These are phyloP conservation scores for Caenorhabditis angaria DNA, from an alignment of 2,888 invertebrate species.

Conservation along the genomic window DNA sequence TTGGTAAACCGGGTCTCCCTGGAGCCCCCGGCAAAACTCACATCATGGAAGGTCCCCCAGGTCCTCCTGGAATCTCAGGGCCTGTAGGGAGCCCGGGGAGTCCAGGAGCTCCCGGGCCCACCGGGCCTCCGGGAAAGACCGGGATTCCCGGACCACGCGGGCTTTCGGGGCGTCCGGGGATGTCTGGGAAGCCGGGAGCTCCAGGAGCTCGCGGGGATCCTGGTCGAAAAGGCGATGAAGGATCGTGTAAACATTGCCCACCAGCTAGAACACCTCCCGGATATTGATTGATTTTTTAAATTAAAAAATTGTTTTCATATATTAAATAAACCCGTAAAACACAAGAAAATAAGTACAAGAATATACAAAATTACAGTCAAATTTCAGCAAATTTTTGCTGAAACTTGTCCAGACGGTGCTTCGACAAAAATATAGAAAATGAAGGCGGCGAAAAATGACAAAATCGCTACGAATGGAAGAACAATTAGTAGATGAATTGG, in stretches of 20 bases:
- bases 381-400: conserved; percentile 15
- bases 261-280: conserved; percentile 30
- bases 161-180: conserved; percentile 12
- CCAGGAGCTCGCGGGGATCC: conserved; percentile 4
- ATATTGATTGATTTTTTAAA: too few relatives aligned
- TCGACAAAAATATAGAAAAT: conserved; percentile 68
- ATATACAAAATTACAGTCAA: neutral
- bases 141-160: conserved; percentile 22
- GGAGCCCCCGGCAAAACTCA: conserved; percentile 12
- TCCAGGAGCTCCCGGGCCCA: conserved; percentile 9
- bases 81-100: conserved; percentile 10
- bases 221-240: conserved; percentile 15
- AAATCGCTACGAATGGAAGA: conserved; percentile 59
- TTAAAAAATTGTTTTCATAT: too few relatives aligned
- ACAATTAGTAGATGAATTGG: conserved; percentile 61
- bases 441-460: conserved; percentile 61
- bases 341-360: neutral
- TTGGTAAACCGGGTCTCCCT: conserved; percentile 10
- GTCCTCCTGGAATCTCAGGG: conserved; percentile 16
- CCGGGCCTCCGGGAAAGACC: conserved; percentile 14
- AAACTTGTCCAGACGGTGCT: conserved; percentile 50
- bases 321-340: too few relatives aligned
- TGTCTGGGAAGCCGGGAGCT: conserved; percentile 6
- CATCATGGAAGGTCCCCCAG: conserved; percentile 27
- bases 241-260: conserved; percentile 24